Evolutionary conservation across 1,140 invertebrate genomes (phyloP).

Genomic region (Bombus picipes): DNA sequence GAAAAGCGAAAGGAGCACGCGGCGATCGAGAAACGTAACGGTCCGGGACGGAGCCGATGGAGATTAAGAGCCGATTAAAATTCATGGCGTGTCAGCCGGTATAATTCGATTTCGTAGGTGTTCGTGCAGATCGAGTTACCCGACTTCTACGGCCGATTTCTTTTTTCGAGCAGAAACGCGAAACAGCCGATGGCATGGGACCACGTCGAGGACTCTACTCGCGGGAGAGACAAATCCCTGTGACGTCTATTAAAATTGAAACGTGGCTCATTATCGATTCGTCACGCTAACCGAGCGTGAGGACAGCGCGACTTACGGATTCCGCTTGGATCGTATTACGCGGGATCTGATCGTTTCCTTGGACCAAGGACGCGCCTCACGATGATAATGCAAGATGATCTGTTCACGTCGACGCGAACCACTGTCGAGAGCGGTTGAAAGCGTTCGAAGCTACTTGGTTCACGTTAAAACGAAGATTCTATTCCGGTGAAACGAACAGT

Average conservation of each 20-base stretch:
- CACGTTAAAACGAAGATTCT: background rate
- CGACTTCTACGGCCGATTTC: conserved; percentile 19
- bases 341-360: conserved; percentile 32
- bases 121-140: conserved; percentile 60
- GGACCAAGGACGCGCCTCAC: conserved; percentile 21
- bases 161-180: conserved; percentile 22
- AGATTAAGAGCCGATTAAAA: conserved; percentile 61
- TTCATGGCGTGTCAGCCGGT: conserved; percentile 56
- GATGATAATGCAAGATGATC: conserved; percentile 46
- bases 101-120: conserved; percentile 64
- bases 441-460: background rate
- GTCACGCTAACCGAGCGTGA: conserved; percentile 57
- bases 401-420: background rate
- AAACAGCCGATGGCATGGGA: background rate
- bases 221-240: conserved; percentile 8
- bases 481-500: background rate
- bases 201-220: background rate
- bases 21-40: conserved; percentile 45
- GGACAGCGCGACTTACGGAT: conserved; percentile 43
- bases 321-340: conserved; percentile 49
- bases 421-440: background rate
- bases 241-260: conserved; percentile 54
- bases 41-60: background rate
- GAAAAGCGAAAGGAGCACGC: conserved; percentile 42
- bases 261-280: conserved; percentile 58